Evolutionary conservation across 2,113 vertebrate genomes (phyloP).

Genomic region (Pampusana beccarii): DNA sequence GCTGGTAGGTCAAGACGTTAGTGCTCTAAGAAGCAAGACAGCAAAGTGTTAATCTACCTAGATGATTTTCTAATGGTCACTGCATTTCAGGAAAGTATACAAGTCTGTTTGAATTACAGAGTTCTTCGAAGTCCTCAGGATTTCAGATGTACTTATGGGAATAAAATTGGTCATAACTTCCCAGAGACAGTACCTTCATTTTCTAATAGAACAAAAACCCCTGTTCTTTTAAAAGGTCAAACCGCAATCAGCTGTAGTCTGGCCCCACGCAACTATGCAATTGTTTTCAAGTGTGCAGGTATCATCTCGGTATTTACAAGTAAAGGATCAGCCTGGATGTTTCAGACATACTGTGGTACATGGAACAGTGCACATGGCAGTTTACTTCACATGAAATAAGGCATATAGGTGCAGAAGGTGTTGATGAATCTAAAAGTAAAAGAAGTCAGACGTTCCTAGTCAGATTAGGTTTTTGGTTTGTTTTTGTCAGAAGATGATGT

Average conservation of each 20-base stretch:
- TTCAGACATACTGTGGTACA: not conserved
- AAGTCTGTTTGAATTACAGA: constrained; percentile 20
- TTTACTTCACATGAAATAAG: not conserved
- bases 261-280: not conserved
- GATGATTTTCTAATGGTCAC: not conserved
- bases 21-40: not conserved
- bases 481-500: not conserved
- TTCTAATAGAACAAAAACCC: not conserved
- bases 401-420: not conserved
- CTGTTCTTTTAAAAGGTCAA: not conserved
- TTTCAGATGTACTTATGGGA: not conserved
- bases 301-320: not conserved
- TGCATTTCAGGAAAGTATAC: constrained; percentile 11
- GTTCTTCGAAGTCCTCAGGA: not conserved
- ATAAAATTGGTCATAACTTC: not conserved
- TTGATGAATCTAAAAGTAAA: not conserved
- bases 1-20: not conserved
- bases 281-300: not conserved
- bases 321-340: not conserved
- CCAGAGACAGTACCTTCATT: not conserved
- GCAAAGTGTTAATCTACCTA: not conserved
- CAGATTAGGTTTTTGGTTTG: not conserved
- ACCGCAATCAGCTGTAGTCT: not conserved
- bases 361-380: not conserved
- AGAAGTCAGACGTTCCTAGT: not conserved